Conservation (phyloP, 2,113 vertebrate species). For the Desmodus rotundus region DNA sequence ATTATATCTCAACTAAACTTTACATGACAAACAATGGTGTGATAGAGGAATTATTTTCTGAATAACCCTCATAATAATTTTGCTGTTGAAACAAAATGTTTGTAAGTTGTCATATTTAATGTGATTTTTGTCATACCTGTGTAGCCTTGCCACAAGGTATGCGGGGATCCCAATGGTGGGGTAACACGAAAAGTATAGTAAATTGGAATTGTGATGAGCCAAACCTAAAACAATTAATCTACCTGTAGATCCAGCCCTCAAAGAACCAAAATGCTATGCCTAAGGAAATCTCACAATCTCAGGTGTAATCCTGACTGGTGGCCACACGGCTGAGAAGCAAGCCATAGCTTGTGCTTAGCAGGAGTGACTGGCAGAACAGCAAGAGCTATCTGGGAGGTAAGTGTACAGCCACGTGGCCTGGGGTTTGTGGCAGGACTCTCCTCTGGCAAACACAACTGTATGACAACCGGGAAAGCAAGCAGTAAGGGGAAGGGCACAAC, state of each 20-base stretch:
- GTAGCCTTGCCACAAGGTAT: neutral
- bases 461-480: neutral
- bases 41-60: neutral
- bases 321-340: neutral
- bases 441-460: neutral
- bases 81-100: neutral
- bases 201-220: neutral
- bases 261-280: neutral
- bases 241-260: neutral
- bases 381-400: neutral
- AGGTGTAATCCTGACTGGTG: neutral
- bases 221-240: neutral
- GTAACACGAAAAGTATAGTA: neutral
- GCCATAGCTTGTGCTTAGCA: neutral
- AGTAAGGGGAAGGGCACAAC: neutral
- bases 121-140: neutral
- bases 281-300: neutral
- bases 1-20: constrained; percentile 30
- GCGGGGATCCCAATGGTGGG: neutral
- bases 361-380: neutral
- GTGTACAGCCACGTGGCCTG: neutral
- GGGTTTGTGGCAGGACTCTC: neutral
- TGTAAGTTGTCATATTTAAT: neutral
- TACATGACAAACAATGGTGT: neutral
- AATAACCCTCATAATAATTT: neutral